Evolutionary conservation across 2,888 invertebrate genomes (phyloP).

Genomic region (Monoplex corrugatus): DNA sequence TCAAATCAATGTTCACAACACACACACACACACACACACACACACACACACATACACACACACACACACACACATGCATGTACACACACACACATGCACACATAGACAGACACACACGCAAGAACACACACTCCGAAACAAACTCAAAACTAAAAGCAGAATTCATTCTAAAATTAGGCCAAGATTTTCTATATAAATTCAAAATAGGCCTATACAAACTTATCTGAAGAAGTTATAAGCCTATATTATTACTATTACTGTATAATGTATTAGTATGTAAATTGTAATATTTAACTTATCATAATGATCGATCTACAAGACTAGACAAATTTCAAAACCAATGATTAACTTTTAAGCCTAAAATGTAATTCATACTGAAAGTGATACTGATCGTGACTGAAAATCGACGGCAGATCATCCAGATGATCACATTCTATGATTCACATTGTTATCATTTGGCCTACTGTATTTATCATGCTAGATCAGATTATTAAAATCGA

Average conservation of each 20-base stretch:
- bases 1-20: too few species aligned
- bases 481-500: too few species aligned
- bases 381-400: too few species aligned
- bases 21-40: not conserved
- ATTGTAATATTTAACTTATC: too few species aligned
- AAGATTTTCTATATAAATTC: not conserved
- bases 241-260: not conserved
- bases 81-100: not conserved
- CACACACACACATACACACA: not conserved
- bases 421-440: too few species aligned
- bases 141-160: not conserved
- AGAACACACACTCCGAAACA: not conserved
- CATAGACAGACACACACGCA: constrained; percentile 16
- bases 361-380: too few species aligned
- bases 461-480: too few species aligned
- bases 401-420: too few species aligned
- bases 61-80: not conserved
- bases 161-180: not conserved
- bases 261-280: not conserved
- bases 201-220: not conserved
- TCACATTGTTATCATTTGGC: too few species aligned
- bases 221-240: not conserved
- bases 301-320: too few species aligned
- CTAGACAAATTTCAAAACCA: too few species aligned
- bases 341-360: too few species aligned